Percentiles rank a stretch among this genome's conserved stretches.
phyloP scores from a whole-genome alignment of 2,113 vertebrate genomes.

The Odocoileus virginianus region DNA sequence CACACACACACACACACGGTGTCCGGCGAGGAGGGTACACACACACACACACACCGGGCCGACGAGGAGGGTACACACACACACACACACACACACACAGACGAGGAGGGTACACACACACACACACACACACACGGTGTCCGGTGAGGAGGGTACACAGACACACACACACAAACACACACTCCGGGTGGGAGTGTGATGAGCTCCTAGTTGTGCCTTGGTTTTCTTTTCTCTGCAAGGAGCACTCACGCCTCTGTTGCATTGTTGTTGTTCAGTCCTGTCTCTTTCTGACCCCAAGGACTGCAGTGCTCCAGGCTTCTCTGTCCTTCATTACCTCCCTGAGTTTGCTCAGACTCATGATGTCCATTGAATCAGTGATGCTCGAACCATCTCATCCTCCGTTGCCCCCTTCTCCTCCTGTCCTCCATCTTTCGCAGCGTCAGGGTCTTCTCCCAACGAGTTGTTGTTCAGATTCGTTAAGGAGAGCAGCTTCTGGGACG shows the following conservation, averaged over 20 bases:
- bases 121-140: not conserved
- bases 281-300: not conserved
- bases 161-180: not conserved
- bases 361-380: not conserved
- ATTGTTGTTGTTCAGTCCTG: rapidly evolving
- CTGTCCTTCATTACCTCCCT: not conserved
- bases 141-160: not conserved
- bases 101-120: not conserved
- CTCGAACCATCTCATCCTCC: not conserved
- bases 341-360: not conserved
- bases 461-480: not conserved
- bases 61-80: rapidly evolving
- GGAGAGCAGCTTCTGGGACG: not conserved
- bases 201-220: rapidly evolving
- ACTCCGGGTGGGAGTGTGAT: not conserved
- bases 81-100: not conserved
- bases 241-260: not conserved
- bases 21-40: rapidly evolving
- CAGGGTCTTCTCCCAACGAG: not conserved
- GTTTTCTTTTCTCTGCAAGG: not conserved
- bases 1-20: not conserved
- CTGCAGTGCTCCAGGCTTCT: not conserved
- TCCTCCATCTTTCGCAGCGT: not conserved
- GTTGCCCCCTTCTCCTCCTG: not conserved
- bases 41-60: not conserved